Conservation (phyloP, 2,797 vertebrate genomes). For the Molossus alvarezi region DNA sequence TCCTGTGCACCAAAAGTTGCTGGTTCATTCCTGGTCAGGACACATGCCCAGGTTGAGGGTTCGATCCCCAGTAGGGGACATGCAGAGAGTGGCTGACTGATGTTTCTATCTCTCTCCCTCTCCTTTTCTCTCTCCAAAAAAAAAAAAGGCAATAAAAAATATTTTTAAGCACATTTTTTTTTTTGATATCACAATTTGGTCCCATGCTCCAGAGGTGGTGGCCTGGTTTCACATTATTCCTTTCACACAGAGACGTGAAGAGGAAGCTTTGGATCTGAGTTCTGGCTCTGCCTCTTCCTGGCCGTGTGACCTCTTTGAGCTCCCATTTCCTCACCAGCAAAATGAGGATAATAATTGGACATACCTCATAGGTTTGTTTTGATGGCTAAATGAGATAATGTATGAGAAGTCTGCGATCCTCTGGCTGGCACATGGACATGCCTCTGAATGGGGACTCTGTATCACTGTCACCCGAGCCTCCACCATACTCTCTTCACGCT, state of each 20-base stretch:
- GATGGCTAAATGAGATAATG: neutral
- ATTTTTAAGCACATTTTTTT: neutral
- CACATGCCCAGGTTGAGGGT: neutral
- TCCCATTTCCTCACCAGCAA: constrained; percentile 27
- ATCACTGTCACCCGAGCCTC: accelerated
- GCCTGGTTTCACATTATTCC: neutral
- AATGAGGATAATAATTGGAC: neutral
- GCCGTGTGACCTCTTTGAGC: neutral
- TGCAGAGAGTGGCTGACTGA: neutral
- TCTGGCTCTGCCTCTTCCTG: neutral
- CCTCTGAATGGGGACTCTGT: neutral
- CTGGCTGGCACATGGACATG: neutral
- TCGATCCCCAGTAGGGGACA: neutral
- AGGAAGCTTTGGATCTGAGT: neutral
- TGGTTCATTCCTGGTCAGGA: neutral
- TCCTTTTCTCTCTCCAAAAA: neutral
- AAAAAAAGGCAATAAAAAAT: neutral
- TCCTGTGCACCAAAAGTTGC: neutral
- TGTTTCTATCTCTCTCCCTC: neutral
- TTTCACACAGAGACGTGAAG: neutral
- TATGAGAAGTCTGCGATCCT: neutral
- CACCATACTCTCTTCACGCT: accelerated
- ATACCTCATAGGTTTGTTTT: neutral
- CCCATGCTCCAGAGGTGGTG: neutral
- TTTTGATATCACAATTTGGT: neutral